Evolutionary conservation across 2,797 vertebrate species (phyloP).

Genomic region (Micropoecilia bifurca): DNA sequence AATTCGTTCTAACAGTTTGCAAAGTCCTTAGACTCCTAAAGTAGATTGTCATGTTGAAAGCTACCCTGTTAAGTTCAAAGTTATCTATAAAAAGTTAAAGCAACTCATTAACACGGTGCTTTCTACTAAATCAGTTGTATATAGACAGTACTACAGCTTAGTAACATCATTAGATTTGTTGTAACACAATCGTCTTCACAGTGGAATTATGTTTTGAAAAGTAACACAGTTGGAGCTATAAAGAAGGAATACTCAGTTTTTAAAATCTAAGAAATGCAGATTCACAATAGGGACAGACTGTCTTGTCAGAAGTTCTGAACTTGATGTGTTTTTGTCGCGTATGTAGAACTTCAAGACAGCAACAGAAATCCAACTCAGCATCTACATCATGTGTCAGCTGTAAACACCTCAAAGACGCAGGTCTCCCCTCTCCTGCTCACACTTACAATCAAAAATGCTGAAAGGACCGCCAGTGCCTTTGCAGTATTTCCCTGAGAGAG

Average conservation of each 20-base stretch:
- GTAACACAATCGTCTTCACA: neutral
- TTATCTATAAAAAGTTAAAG: neutral
- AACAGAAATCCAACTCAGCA: conserved; percentile 8
- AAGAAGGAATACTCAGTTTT: neutral
- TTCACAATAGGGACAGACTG: neutral
- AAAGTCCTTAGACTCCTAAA: neutral
- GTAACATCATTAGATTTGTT: neutral
- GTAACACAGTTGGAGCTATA: neutral
- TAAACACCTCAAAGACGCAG: conserved; percentile 29
- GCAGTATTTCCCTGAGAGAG: conserved; percentile 35
- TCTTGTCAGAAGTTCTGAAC: neutral
- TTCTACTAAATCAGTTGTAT: neutral
- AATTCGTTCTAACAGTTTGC: neutral
- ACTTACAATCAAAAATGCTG: conserved; percentile 37
- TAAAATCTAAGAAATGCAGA: conserved; percentile 8
- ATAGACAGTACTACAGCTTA: neutral
- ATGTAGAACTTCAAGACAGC: conserved; percentile 16
- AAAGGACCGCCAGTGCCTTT: conserved; percentile 22
- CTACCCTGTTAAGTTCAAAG: neutral
- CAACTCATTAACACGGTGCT: neutral
- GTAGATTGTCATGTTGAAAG: neutral
- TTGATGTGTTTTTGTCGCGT: conserved; percentile 7
- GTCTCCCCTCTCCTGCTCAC: conserved; percentile 21
- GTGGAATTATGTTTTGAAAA: neutral
- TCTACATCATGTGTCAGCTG: conserved; percentile 14